Evolutionary conservation across 35 echinoderm and acorn worm species (phyloP).

Genomic region (Diadema setosum): DNA sequence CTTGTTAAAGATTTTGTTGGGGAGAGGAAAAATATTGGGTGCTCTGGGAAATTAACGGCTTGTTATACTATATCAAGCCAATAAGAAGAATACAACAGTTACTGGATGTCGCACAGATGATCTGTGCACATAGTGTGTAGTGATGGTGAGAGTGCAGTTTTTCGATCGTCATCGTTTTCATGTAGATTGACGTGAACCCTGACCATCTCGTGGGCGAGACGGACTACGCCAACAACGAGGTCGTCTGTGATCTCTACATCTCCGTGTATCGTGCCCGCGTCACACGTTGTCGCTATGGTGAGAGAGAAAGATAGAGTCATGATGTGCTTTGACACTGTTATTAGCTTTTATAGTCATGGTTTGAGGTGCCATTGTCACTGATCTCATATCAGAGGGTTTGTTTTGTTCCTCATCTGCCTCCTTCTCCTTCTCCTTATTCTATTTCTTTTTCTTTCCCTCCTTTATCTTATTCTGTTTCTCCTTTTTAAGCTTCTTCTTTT

Average conservation of each 20-base stretch:
- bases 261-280: not conserved
- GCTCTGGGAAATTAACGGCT: too few relatives aligned
- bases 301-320: too few relatives aligned
- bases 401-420: not conserved
- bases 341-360: too few relatives aligned
- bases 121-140: too few relatives aligned
- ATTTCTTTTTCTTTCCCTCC: not conserved
- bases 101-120: too few relatives aligned
- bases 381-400: too few relatives aligned
- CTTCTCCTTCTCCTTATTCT: not conserved
- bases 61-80: too few relatives aligned
- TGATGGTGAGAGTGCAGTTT: not conserved
- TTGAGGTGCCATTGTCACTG: too few relatives aligned
- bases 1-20: too few relatives aligned
- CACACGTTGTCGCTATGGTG: not conserved
- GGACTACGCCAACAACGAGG: not conserved
- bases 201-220: not conserved
- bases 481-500: not conserved
- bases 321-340: too few relatives aligned
- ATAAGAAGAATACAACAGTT: too few relatives aligned
- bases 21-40: too few relatives aligned
- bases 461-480: not conserved
- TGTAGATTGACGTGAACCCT: not conserved
- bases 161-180: not conserved
- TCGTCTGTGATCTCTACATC: not conserved